phyloP scores from a whole-genome alignment of 2,113 vertebrate species.

The Epinephelus lanceolatus region DNA sequence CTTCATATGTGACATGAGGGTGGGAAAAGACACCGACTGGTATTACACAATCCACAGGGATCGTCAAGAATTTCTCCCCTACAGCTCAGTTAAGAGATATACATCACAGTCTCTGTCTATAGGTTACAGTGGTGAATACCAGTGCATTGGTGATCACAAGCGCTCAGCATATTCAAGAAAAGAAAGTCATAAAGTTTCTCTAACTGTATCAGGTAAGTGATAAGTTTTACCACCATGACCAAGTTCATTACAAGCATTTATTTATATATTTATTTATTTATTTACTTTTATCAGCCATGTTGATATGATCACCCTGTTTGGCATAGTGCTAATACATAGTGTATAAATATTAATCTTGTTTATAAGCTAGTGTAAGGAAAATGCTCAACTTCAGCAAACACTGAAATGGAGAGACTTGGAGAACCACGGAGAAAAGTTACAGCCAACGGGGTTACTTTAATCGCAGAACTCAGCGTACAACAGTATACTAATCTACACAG shows the following conservation, averaged over 20 bases:
- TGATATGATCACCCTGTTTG: neutral
- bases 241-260: neutral
- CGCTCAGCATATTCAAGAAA: accelerated
- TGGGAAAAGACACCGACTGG: neutral
- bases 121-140: neutral
- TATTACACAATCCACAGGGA: accelerated
- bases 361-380: too few species aligned
- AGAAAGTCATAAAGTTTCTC: neutral
- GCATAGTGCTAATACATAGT: neutral
- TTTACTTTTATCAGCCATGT: neutral
- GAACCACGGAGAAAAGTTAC: too few species aligned
- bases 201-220: conserved; percentile 18
- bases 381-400: too few species aligned
- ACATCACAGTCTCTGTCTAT: accelerated
- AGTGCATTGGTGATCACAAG: neutral
- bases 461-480: too few species aligned
- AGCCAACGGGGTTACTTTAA: too few species aligned
- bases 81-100: accelerated
- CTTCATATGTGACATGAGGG: neutral
- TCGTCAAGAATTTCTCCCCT: accelerated
- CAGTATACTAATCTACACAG: too few species aligned
- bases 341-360: too few species aligned
- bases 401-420: too few species aligned
- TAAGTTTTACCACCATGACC: neutral
- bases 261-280: neutral